Evolutionary conservation across 2,113 vertebrate species (phyloP).

Genomic region (Muntiacus muntjak): DNA sequence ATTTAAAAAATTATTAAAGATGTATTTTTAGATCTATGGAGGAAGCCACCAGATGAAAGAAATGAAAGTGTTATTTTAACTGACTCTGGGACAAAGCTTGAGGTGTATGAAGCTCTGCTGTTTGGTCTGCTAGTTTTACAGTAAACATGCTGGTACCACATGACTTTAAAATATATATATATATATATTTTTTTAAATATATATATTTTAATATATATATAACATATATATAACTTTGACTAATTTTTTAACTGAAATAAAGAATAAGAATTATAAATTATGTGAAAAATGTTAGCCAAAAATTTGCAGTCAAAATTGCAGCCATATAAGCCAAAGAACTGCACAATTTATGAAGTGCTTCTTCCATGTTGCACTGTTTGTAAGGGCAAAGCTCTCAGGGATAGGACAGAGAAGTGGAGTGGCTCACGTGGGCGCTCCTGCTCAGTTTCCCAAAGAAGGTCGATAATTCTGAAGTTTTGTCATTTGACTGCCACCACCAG

Average conservation of each 20-base stretch:
- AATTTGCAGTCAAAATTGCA: neutral
- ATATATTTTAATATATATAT: no score
- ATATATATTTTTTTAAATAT: no score
- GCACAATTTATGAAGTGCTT: neutral
- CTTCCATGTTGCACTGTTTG: neutral
- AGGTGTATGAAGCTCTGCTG: neutral
- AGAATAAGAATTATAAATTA: neutral
- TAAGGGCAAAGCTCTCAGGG: neutral
- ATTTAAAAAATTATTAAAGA: neutral
- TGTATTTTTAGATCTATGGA: neutral
- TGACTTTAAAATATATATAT: neutral
- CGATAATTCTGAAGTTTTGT: neutral
- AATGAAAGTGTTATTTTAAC: neutral
- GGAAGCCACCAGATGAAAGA: neutral
- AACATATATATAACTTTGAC: neutral
- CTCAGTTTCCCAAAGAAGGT: neutral
- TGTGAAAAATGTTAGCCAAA: neutral
- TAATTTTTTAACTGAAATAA: neutral
- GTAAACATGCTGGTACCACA: neutral
- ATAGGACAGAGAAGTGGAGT: neutral
- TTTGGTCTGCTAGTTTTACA: neutral
- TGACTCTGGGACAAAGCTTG: neutral
- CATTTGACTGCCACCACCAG: neutral
- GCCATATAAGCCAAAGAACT: neutral
- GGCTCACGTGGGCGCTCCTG: fast-evolving